Evolutionary conservation across 2,113 vertebrate species (phyloP).

Genomic region (Bos indicus): DNA sequence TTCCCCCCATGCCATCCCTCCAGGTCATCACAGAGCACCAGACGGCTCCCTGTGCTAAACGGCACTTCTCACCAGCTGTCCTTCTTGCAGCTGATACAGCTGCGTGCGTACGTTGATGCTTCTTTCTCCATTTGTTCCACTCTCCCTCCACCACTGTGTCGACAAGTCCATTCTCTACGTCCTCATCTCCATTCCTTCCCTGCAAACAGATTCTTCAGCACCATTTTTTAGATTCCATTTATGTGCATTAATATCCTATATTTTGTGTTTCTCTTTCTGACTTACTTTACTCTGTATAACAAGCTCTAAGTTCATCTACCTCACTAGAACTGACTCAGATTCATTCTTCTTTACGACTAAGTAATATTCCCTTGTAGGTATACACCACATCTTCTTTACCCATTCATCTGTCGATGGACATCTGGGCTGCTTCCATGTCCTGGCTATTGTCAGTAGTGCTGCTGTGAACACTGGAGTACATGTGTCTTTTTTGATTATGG

Average conservation of each 20-base stretch:
- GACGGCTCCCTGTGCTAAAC: not conserved
- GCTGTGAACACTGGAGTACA: not conserved
- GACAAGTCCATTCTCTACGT: not conserved
- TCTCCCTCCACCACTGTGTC: not conserved
- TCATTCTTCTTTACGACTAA: not conserved
- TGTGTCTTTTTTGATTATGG: not conserved
- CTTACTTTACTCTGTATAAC: not conserved
- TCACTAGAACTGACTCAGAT: not conserved
- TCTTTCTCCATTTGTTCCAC: not conserved
- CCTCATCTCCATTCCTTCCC: not conserved
- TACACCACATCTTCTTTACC: not conserved
- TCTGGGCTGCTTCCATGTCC: not conserved
- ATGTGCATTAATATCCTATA: not conserved
- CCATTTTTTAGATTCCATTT: not conserved
- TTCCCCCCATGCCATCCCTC: not conserved
- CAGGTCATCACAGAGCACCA: not conserved
- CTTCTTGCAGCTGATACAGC: not conserved
- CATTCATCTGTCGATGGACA: not conserved
- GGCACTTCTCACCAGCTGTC: not conserved
- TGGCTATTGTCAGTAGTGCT: not conserved
- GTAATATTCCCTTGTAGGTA: not conserved
- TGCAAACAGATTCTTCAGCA: not conserved
- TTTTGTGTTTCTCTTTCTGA: not conserved
- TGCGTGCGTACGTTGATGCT: accelerated
- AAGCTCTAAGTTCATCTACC: not conserved